Conservation (phyloP, 2,888 invertebrate species). For the Macroteleia sp. region DNA sequence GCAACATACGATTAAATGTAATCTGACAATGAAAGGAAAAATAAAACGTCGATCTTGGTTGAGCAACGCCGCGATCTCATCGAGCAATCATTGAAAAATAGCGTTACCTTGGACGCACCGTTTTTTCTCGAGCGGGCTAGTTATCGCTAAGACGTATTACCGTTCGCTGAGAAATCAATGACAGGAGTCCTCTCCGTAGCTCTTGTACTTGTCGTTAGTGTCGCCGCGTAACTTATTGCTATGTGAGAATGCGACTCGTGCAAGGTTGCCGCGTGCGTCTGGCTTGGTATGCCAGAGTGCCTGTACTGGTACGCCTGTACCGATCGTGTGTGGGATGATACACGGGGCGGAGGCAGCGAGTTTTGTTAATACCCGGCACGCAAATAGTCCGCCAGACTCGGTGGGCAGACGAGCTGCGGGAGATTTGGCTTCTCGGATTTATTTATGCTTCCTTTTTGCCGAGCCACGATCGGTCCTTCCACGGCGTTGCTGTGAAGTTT, state of each 20-base stretch:
- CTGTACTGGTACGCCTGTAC: constrained; percentile 58
- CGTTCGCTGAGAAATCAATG: constrained; percentile 63
- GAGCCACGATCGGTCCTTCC: constrained; percentile 59
- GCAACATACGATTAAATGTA: constrained; percentile 35
- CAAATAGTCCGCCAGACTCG: constrained; percentile 65
- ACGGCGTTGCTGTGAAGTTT: neutral
- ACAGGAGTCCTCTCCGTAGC: constrained; percentile 51
- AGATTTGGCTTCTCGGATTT: constrained; percentile 62
- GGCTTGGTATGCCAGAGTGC: constrained; percentile 29
- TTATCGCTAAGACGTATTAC: constrained; percentile 57
- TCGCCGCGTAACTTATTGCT: constrained; percentile 60
- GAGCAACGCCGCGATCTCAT: constrained; percentile 31
- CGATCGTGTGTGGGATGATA: constrained; percentile 65
- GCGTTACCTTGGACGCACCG: constrained; percentile 50
- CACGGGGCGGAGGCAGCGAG: constrained; percentile 59
- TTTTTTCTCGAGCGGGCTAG: constrained; percentile 32
- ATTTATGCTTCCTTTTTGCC: constrained; percentile 62
- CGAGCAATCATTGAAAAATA: constrained; percentile 45
- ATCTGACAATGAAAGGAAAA: constrained; percentile 39
- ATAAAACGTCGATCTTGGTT: constrained; percentile 30
- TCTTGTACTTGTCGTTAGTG: constrained; percentile 45
- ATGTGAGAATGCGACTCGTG: constrained; percentile 57
- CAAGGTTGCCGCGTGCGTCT: constrained; percentile 50
- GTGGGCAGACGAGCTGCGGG: constrained; percentile 59
- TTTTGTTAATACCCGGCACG: constrained; percentile 66